Percentiles rank a stretch among this genome's conserved stretches.
phyloP scores from a whole-genome alignment of 2,797 vertebrate genomes.

The Spinibarbus caldwelli region DNA sequence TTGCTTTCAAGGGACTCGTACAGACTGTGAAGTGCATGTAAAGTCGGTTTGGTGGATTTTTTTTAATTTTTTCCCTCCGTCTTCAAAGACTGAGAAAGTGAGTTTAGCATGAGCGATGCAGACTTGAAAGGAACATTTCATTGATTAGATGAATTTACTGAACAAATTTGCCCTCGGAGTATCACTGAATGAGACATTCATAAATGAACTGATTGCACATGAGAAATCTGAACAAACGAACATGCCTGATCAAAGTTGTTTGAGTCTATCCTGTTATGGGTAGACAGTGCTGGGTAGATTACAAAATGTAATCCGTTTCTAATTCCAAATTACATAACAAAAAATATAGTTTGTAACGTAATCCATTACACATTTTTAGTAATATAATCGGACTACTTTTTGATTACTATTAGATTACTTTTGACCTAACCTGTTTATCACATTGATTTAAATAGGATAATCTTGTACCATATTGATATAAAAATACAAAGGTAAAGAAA shows the following conservation, averaged over 20 bases:
- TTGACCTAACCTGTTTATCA: background rate
- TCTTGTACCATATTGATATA: too few relatives aligned
- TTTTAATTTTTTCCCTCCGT: rapidly evolving
- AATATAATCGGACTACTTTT: too few relatives aligned
- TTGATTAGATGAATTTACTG: slow-evolving; percentile 21
- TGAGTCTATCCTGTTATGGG: background rate
- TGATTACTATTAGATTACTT: background rate
- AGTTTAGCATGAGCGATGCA: background rate
- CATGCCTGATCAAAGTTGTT: background rate
- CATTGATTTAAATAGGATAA: too few relatives aligned
- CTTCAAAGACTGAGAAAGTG: slow-evolving; percentile 6
- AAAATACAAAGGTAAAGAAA: background rate
- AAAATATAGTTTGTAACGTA: too few relatives aligned
- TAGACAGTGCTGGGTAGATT: too few relatives aligned
- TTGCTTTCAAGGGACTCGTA: background rate
- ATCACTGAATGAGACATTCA: background rate
- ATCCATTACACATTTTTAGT: too few relatives aligned
- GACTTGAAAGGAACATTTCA: slow-evolving; percentile 14
- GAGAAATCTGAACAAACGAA: background rate
- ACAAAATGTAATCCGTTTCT: too few relatives aligned
- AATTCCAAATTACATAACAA: too few relatives aligned
- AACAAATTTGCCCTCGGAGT: background rate
- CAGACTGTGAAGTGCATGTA: background rate
- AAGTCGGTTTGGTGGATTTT: background rate
- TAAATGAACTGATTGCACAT: background rate